phyloP scores from a whole-genome alignment of 2,888 invertebrate species.

The Pasiphila rectangulata region DNA sequence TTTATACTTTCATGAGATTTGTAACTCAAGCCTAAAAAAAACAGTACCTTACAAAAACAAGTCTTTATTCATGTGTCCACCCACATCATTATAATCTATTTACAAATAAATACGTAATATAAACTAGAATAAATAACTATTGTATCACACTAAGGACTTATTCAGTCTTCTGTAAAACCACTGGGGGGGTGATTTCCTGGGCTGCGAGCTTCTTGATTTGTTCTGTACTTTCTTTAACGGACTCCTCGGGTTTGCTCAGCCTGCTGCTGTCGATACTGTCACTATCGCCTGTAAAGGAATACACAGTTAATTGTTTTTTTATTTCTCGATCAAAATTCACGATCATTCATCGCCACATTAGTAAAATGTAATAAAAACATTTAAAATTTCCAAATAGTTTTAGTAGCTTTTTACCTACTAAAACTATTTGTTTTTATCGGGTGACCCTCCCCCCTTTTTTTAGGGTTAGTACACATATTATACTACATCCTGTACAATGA shows the following conservation, averaged over 20 bases:
- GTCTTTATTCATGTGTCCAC: conserved; percentile 13
- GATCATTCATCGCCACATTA: no score
- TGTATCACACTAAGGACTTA: conserved; percentile 57
- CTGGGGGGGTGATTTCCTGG: conserved; percentile 36
- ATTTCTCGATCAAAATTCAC: no score
- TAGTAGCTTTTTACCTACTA: no score
- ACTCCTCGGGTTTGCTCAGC: conserved; percentile 40
- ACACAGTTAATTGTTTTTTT: neutral
- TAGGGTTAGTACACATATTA: no score
- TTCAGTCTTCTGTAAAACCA: conserved; percentile 59
- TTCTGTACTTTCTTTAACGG: conserved; percentile 33
- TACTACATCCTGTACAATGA: no score
- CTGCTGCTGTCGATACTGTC: conserved; percentile 53
- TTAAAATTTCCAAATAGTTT: no score
- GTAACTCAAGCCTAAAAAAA: no score
- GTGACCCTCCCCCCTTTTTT: no score
- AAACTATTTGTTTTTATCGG: no score
- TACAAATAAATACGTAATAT: conserved; percentile 5
- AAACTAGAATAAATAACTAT: conserved; percentile 41
- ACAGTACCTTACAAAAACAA: conserved; percentile 1
- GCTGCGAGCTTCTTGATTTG: conserved; percentile 31
- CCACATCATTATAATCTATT: conserved; percentile 9
- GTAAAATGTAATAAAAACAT: no score
- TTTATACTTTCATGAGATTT: no score
- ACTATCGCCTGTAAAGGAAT: conserved; percentile 57